phyloP scores from a whole-genome alignment of 2,797 vertebrate genomes.

The Huso huso region DNA sequence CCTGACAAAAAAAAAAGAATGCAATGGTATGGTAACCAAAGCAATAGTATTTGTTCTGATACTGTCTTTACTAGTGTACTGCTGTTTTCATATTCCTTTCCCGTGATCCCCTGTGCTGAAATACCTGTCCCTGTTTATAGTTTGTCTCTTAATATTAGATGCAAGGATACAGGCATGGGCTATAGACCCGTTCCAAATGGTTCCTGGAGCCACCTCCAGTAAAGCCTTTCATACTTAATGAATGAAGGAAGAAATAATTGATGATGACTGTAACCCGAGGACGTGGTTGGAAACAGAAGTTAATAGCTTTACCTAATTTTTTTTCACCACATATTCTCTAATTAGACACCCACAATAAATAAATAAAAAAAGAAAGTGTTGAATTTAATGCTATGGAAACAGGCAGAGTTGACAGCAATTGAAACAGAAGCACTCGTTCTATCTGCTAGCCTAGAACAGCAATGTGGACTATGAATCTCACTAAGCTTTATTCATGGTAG shows the following conservation, averaged over 20 bases:
- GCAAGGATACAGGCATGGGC: not conserved
- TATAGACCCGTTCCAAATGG: constrained; percentile 8
- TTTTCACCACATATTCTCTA: not conserved
- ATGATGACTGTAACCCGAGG: constrained; percentile 68
- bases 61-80: too few relatives aligned
- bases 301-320: constrained; percentile 2
- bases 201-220: constrained; percentile 47
- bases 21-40: too few relatives aligned
- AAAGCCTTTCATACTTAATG: constrained; percentile 62
- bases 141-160: too few relatives aligned
- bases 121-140: too few relatives aligned
- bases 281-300: constrained; percentile 52
- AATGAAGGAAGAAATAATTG: constrained; percentile 61
- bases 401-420: not conserved
- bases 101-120: too few relatives aligned
- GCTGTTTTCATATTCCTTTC: too few relatives aligned
- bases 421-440: too few relatives aligned
- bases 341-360: not conserved
- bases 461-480: too few relatives aligned
- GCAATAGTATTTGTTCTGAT: too few relatives aligned
- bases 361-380: not conserved
- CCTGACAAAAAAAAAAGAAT: too few relatives aligned
- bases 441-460: too few relatives aligned
- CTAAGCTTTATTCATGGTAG: too few relatives aligned
- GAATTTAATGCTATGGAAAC: not conserved